phyloP scores from a whole-genome alignment of 1,140 invertebrate genomes.

The Lordiphosa clarofinis region DNA sequence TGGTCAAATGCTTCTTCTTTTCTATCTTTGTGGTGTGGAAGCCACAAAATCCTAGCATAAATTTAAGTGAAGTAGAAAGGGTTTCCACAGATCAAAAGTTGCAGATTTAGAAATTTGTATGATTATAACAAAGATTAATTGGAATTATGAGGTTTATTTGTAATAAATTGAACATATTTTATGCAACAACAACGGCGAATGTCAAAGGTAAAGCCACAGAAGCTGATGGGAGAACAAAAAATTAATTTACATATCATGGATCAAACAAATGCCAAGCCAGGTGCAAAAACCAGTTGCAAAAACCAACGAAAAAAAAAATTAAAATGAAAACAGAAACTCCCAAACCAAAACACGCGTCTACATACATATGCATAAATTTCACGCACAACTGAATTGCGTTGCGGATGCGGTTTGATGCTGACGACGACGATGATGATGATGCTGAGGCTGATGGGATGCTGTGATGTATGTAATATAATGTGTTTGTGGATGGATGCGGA shows the following conservation, averaged over 20 bases:
- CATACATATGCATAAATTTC: constrained; percentile 64
- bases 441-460: constrained; percentile 36
- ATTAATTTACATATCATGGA: constrained; percentile 42
- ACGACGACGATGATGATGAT: constrained; percentile 9
- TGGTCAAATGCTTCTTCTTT: too few relatives aligned
- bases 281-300: constrained; percentile 29
- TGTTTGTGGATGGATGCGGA: constrained; percentile 52
- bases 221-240: constrained; percentile 11
- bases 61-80: too few relatives aligned
- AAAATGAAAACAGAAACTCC: background rate
- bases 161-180: too few relatives aligned
- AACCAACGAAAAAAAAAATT: background rate
- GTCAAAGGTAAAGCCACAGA: too few relatives aligned
- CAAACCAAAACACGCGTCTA: constrained; percentile 5
- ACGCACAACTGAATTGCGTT: constrained; percentile 67
- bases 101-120: too few relatives aligned
- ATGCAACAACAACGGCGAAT: too few relatives aligned
- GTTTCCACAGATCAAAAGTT: too few relatives aligned
- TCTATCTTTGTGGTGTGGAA: too few relatives aligned
- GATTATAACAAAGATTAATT: too few relatives aligned
- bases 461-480: constrained; percentile 30
- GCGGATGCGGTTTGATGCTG: constrained; percentile 12
- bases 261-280: constrained; percentile 24
- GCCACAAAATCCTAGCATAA: too few relatives aligned
- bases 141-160: too few relatives aligned